A percentile compares a stretch with the other conserved stretches of the same genome.
Evolutionary conservation across 2,888 invertebrate genomes (phyloP).

Genomic region (Dexiosoma caninum): DNA sequence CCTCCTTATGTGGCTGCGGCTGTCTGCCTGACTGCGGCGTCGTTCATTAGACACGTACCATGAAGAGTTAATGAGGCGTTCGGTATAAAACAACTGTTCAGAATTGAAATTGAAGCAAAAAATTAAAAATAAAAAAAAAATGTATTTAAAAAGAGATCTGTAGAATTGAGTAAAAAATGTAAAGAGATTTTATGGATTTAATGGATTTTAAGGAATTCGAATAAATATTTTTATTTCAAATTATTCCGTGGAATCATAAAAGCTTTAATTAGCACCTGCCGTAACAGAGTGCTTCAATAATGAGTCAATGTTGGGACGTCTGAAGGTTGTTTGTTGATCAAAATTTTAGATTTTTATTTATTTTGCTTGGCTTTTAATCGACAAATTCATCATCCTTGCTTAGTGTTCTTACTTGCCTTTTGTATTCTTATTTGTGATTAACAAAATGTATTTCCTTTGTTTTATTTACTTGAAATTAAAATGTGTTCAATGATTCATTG

Average conservation of each 20-base stretch:
- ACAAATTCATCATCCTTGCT: constrained; percentile 12
- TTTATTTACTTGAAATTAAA: neutral
- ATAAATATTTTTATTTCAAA: constrained; percentile 23
- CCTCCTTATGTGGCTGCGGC: neutral
- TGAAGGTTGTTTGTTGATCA: neutral
- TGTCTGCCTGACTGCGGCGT: neutral
- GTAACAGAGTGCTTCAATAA: neutral
- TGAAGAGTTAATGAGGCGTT: constrained; percentile 69
- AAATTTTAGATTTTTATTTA: constrained; percentile 8
- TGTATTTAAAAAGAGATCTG: neutral
- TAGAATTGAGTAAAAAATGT: constrained; percentile 15
- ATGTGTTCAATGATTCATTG: neutral
- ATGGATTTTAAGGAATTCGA: constrained; percentile 44
- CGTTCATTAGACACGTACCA: constrained; percentile 47
- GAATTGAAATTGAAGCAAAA: constrained; percentile 29
- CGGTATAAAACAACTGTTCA: constrained; percentile 64
- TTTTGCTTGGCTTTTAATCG: neutral
- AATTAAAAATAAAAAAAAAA: too few relatives aligned
- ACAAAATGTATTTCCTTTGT: neutral
- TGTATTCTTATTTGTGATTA: neutral
- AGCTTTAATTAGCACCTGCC: constrained; percentile 54
- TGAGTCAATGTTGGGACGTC: constrained; percentile 24
- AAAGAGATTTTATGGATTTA: constrained; percentile 52
- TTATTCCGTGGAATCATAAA: constrained; percentile 44
- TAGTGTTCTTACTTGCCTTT: neutral